phyloP scores from a whole-genome alignment of 2,888 invertebrate genomes.

The Orchesellides sinensis region DNA sequence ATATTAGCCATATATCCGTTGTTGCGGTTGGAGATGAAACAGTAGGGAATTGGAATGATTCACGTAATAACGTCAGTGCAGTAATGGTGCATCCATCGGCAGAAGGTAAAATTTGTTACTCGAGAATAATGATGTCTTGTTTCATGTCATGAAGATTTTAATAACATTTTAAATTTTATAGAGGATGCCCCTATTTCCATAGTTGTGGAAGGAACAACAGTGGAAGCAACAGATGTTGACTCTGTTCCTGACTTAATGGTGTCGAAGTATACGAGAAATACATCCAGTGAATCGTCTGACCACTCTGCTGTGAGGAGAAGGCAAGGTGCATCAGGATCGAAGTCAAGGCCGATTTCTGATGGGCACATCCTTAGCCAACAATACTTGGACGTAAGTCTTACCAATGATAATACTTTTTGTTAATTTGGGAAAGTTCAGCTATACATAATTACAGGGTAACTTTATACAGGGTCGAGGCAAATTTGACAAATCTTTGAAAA shows the following conservation, averaged over 20 bases:
- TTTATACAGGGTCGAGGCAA: slow-evolving; percentile 47
- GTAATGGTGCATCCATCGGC: slow-evolving; percentile 66
- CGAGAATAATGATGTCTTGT: too few species aligned
- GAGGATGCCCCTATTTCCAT: slow-evolving; percentile 77
- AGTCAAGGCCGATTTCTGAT: slow-evolving; percentile 72
- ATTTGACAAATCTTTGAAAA: slow-evolving; percentile 44
- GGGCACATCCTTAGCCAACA: slow-evolving; percentile 72
- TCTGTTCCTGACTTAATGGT: slow-evolving; percentile 76
- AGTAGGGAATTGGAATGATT: slow-evolving; percentile 59
- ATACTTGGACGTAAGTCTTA: slow-evolving; percentile 54
- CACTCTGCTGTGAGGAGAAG: slow-evolving; percentile 46
- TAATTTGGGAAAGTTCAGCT: neutral
- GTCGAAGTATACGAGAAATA: slow-evolving; percentile 49
- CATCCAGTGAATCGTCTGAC: slow-evolving; percentile 76
- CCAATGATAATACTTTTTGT: neutral
- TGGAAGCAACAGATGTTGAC: slow-evolving; percentile 76
- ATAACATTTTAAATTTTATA: neutral
- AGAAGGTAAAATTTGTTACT: slow-evolving; percentile 26
- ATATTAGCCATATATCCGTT: slow-evolving; percentile 94
- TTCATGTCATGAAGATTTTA: neutral
- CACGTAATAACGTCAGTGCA: slow-evolving; percentile 70
- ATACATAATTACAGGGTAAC: too few species aligned
- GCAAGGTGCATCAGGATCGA: slow-evolving; percentile 35
- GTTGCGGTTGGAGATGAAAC: slow-evolving; percentile 89
- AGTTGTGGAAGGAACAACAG: slow-evolving; percentile 78